Conservation (phyloP, 2,888 invertebrate species). For the Psylliodes chrysocephalus region DNA sequence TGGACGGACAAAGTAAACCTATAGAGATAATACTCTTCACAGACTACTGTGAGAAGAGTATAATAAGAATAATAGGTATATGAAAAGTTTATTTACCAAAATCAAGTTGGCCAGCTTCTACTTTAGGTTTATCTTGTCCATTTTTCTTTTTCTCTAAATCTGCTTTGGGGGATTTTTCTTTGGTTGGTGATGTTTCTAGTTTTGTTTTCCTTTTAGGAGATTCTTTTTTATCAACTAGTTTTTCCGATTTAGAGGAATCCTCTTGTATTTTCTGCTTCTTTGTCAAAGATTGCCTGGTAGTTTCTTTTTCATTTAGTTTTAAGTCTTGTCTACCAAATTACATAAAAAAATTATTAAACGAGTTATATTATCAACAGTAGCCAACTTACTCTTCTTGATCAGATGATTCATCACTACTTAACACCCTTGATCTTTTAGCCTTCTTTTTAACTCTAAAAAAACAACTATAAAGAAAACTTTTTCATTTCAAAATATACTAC, state of each 20-base stretch:
- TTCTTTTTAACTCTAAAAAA: slow-evolving; percentile 22
- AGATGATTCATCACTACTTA: slow-evolving; percentile 47
- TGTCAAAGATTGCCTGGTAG: slow-evolving; percentile 9
- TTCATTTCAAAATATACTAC: too few species aligned
- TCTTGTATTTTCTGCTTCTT: slow-evolving; percentile 24
- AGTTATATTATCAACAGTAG: neutral
- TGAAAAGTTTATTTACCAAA: neutral
- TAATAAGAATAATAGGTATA: too few species aligned
- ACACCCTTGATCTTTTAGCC: slow-evolving; percentile 39
- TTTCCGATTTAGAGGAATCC: neutral
- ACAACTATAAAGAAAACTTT: too few species aligned
- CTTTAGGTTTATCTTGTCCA: neutral
- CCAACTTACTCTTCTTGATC: slow-evolving; percentile 42
- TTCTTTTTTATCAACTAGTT: neutral
- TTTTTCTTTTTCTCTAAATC: slow-evolving; percentile 14
- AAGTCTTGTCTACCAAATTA: neutral
- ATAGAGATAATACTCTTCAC: too few species aligned
- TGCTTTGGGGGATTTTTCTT: slow-evolving; percentile 7
- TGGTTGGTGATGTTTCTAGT: slow-evolving; percentile 12
- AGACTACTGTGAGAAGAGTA: too few species aligned
- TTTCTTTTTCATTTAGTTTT: neutral
- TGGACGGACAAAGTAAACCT: too few species aligned
- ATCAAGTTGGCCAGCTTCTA: neutral
- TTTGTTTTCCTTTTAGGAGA: slow-evolving; percentile 5
- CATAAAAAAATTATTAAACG: neutral